Conservation (phyloP, 2,888 invertebrate genomes). For the Spilarctia lutea region DNA sequence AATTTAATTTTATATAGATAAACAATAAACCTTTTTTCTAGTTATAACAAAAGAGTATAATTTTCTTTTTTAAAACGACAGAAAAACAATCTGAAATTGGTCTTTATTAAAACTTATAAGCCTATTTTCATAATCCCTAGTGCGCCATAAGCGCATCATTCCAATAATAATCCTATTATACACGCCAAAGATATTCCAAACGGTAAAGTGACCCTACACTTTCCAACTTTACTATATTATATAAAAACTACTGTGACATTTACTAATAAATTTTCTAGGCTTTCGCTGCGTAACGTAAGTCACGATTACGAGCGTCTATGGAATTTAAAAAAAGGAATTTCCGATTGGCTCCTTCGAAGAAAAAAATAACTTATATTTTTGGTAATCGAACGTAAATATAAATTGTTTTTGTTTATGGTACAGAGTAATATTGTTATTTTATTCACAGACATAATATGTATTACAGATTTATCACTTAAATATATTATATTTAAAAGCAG, state of each 20-base stretch:
- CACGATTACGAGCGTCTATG: constrained; percentile 41
- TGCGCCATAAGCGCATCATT: constrained; percentile 20
- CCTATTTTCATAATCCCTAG: constrained; percentile 9
- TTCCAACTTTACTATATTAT: constrained; percentile 32
- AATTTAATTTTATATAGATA: too few species aligned
- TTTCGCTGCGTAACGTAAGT: constrained; percentile 48
- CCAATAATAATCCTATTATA: constrained; percentile 26
- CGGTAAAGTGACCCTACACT: constrained; percentile 26
- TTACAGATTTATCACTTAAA: too few species aligned
- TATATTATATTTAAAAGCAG: too few species aligned
- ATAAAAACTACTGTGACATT: constrained; percentile 33
- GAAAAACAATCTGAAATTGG: background rate
- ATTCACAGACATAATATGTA: background rate
- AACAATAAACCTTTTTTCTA: background rate
- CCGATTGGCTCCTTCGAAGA: constrained; percentile 11
- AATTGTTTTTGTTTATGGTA: constrained; percentile 5
- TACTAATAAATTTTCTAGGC: constrained; percentile 44
- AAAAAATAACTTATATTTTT: constrained; percentile 18
- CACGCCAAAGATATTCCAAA: constrained; percentile 19
- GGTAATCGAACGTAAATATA: constrained; percentile 1
- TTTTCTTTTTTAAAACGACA: background rate
- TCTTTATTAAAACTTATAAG: background rate
- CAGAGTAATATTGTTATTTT: background rate
- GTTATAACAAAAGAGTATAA: background rate
- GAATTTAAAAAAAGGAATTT: constrained; percentile 33